Conservation (phyloP, 2,888 invertebrate genomes). For the Ochropleura plecta region DNA sequence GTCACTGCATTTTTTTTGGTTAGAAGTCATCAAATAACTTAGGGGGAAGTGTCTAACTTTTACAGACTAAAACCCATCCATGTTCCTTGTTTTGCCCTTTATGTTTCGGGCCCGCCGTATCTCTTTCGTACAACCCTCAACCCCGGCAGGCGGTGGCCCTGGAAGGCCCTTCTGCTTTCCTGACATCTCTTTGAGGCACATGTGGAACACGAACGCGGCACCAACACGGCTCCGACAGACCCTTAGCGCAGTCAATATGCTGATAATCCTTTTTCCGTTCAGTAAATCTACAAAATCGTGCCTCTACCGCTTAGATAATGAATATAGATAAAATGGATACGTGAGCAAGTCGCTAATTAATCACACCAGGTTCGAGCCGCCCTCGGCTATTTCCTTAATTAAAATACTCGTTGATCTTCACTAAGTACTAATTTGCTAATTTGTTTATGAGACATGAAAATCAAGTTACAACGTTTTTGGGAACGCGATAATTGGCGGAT, state of each 20-base stretch:
- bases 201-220: too few relatives aligned
- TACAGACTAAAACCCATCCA: too few relatives aligned
- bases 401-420: slow-evolving; percentile 75
- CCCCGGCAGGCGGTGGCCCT: too few relatives aligned
- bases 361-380: slow-evolving; percentile 71
- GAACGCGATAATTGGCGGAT: slow-evolving; percentile 34
- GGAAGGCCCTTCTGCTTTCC: too few relatives aligned
- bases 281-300: slow-evolving; percentile 83
- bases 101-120: too few relatives aligned
- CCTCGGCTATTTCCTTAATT: slow-evolving; percentile 79
- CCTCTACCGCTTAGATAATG: slow-evolving; percentile 83
- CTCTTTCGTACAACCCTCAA: too few relatives aligned
- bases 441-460: slow-evolving; percentile 66
- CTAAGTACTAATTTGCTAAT: slow-evolving; percentile 66
- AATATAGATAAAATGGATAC: slow-evolving; percentile 79
- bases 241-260: slow-evolving; percentile 69
- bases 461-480: slow-evolving; percentile 47
- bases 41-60: too few relatives aligned
- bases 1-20: too few relatives aligned
- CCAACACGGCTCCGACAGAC: slow-evolving; percentile 14
- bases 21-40: too few relatives aligned
- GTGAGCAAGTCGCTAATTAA: slow-evolving; percentile 83
- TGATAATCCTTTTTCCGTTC: slow-evolving; percentile 69
- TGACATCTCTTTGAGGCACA: too few relatives aligned
- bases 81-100: too few relatives aligned